These are phyloP conservation scores for Xenopus laevis DNA, from an alignment of 2,113 vertebrate genomes.

Conservation along the genomic window DNA sequence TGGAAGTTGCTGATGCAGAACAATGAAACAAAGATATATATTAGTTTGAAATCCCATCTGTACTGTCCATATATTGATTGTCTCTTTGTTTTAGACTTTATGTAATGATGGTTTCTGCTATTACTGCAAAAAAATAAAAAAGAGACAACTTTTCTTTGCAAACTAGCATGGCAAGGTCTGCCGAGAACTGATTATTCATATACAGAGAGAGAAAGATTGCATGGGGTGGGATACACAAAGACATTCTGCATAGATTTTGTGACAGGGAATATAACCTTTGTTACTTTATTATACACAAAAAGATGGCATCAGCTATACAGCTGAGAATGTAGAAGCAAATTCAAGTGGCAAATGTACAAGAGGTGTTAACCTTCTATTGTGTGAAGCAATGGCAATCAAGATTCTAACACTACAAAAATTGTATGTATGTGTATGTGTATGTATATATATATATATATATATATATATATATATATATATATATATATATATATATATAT, in stretches of 20 bases:
- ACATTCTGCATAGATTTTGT: conserved; percentile 33
- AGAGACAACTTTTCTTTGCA: conserved; percentile 17
- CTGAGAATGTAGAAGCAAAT: conserved; percentile 8
- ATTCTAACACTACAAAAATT: too few relatives aligned
- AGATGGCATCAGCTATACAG: conserved; percentile 12
- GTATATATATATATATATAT: too few relatives aligned
- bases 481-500: too few relatives aligned
- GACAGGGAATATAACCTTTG: conserved; percentile 23
- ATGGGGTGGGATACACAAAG: conserved; percentile 22
- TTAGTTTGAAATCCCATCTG: conserved; percentile 28
- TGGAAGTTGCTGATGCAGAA: conserved; percentile 34
- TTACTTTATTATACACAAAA: conserved; percentile 27
- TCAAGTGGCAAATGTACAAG: not conserved
- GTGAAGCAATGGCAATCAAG: too few relatives aligned
- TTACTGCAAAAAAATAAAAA: conserved; percentile 17
- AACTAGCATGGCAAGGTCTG: conserved; percentile 1
- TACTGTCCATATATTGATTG: conserved; percentile 40
- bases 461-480: too few relatives aligned
- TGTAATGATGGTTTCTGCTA: conserved; percentile 39
- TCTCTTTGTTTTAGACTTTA: conserved; percentile 33
- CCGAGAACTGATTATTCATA: conserved; percentile 21
- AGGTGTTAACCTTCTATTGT: conserved; percentile 8
- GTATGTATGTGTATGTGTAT: too few relatives aligned
- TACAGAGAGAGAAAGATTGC: not conserved
- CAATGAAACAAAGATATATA: conserved; percentile 23